Evolutionary conservation across 2,888 invertebrate genomes (phyloP).

Genomic region (Drosophila imparisetae): DNA sequence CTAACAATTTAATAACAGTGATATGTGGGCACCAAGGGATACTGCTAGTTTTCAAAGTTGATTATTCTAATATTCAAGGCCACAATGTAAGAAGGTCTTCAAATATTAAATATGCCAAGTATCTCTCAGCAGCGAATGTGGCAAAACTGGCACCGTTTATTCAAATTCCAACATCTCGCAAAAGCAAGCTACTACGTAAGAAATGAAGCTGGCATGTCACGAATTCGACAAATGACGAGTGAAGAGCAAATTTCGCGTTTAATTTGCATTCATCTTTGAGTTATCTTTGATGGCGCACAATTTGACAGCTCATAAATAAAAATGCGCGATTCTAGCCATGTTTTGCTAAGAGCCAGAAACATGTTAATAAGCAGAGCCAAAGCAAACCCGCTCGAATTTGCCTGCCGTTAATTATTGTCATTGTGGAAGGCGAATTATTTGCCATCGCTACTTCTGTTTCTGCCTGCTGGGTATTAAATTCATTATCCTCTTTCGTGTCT

Average conservation of each 20-base stretch:
- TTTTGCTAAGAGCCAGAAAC: not conserved
- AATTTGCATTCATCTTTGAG: constrained; percentile 51
- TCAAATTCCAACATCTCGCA: not conserved
- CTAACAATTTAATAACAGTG: not conserved
- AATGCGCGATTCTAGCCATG: constrained; percentile 19
- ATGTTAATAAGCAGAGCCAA: constrained; percentile 12
- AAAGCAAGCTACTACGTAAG: too few relatives aligned
- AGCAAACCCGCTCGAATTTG: constrained; percentile 26
- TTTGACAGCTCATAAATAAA: constrained; percentile 70
- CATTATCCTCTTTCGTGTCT: constrained; percentile 28
- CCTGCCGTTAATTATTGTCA: constrained; percentile 34
- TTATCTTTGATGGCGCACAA: constrained; percentile 62
- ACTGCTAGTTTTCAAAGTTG: not conserved
- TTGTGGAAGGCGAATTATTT: constrained; percentile 10
- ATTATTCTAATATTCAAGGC: not conserved
- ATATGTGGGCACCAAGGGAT: not conserved
- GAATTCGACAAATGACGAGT: constrained; percentile 27
- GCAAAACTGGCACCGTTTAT: not conserved
- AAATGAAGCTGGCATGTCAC: not conserved
- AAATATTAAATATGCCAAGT: not conserved
- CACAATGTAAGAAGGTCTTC: not conserved
- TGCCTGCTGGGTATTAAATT: constrained; percentile 44
- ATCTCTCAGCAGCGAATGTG: not conserved
- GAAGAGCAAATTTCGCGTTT: constrained; percentile 50
- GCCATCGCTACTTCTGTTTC: not conserved